phyloP scores from a whole-genome alignment of 2,888 invertebrate species.

The Oligia fasciuncula region DNA sequence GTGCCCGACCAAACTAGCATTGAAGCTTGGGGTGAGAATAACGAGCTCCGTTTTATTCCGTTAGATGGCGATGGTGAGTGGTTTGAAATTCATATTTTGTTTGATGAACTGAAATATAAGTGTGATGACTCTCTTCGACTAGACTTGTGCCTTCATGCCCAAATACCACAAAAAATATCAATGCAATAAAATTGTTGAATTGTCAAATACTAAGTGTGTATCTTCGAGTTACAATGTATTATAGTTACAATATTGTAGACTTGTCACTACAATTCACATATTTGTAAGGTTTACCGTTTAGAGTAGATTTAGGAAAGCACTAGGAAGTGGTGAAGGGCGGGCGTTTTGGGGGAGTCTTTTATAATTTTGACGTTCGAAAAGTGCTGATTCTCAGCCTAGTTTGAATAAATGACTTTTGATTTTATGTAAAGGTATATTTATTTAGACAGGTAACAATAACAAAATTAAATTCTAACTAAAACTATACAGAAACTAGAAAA shows the following conservation, averaged over 20 bases:
- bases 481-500: too few species aligned
- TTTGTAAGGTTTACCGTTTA: too few species aligned
- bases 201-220: not conserved
- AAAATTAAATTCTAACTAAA: too few species aligned
- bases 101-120: not conserved
- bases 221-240: not conserved
- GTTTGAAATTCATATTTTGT: not conserved
- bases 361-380: too few species aligned
- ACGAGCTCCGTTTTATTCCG: constrained; percentile 6
- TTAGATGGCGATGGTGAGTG: constrained; percentile 5
- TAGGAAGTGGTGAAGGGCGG: too few species aligned
- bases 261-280: not conserved
- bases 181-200: not conserved
- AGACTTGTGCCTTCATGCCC: not conserved
- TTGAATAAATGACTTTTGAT: too few species aligned
- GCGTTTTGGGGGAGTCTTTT: too few species aligned
- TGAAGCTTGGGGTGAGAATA: not conserved
- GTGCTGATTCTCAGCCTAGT: too few species aligned
- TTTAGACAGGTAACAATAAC: too few species aligned
- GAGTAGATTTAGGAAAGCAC: too few species aligned
- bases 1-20: not conserved
- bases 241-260: not conserved
- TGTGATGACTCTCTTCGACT: too few species aligned
- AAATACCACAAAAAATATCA: not conserved
- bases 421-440: too few species aligned